Percentiles rank a stretch among this genome's conserved stretches.
Evolutionary conservation across 1,140 invertebrate genomes (phyloP).

Genomic region (Idris sp.): DNA sequence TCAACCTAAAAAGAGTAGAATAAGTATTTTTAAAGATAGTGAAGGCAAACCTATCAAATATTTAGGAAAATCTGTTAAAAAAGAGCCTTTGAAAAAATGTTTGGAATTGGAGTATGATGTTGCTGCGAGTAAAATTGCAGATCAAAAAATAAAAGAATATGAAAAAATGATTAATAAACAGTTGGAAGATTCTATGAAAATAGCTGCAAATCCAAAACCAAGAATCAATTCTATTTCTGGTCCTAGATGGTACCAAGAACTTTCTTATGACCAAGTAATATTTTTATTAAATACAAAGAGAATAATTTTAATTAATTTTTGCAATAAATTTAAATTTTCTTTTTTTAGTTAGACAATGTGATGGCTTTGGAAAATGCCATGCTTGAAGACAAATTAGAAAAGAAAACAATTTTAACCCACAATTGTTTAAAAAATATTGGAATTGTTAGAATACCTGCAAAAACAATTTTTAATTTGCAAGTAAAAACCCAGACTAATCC

Average conservation of each 20-base stretch:
- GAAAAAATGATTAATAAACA: slow-evolving; percentile 1
- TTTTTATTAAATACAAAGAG: no score
- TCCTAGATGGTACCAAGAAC: slow-evolving; percentile 74
- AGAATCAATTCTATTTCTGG: no score
- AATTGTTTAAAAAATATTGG: slow-evolving; percentile 66
- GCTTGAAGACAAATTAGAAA: slow-evolving; percentile 66
- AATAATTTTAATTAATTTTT: background rate
- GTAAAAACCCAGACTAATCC: slow-evolving; percentile 55
- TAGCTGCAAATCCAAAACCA: slow-evolving; percentile 12
- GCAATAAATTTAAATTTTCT: background rate
- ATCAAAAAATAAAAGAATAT: background rate
- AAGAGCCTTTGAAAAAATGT: no score
- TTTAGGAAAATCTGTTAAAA: no score
- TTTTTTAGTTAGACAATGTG: slow-evolving; percentile 57
- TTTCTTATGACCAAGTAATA: slow-evolving; percentile 71
- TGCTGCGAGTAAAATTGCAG: slow-evolving; percentile 1
- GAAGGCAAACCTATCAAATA: no score
- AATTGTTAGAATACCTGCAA: slow-evolving; percentile 62
- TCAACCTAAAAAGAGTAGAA: no score
- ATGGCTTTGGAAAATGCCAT: slow-evolving; percentile 66
- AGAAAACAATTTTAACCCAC: slow-evolving; percentile 63
- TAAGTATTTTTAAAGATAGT: no score
- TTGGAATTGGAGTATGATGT: slow-evolving; percentile 6
- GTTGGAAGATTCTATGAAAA: no score
- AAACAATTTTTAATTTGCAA: slow-evolving; percentile 62